These are phyloP conservation scores for Huso huso DNA, from an alignment of 2,797 vertebrate species.

Conservation along the genomic window DNA sequence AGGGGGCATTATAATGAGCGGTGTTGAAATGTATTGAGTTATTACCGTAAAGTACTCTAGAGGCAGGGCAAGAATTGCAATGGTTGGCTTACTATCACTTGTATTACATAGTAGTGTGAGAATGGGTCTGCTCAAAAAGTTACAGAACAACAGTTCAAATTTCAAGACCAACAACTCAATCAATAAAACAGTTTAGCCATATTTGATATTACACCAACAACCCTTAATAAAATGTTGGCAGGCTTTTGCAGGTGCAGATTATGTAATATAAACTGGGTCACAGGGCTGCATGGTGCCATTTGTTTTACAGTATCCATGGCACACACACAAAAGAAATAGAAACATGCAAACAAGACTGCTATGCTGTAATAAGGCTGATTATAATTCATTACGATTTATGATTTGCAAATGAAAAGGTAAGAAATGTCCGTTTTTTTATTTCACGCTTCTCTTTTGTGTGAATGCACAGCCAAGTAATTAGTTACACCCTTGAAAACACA, in stretches of 20 bases:
- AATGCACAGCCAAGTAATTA: conserved; percentile 56
- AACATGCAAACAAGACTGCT: conserved; percentile 30
- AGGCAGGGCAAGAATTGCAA: neutral
- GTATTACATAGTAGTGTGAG: too few relatives aligned
- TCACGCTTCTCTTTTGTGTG: conserved; percentile 42
- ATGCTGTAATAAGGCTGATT: conserved; percentile 37
- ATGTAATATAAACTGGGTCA: conserved; percentile 16
- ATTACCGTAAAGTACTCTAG: neutral
- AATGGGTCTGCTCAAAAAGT: too few relatives aligned
- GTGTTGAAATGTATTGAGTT: neutral
- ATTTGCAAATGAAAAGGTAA: conserved; percentile 39
- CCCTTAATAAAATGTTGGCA: neutral
- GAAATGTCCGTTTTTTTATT: conserved; percentile 39
- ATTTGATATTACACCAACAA: neutral
- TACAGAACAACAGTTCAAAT: too few relatives aligned
- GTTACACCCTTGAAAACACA: conserved; percentile 64
- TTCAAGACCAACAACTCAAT: too few relatives aligned
- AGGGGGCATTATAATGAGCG: neutral
- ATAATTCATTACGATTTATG: conserved; percentile 39
- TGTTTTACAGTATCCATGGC: conserved; percentile 15
- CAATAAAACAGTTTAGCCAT: too few relatives aligned
- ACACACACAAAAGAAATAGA: conserved; percentile 10
- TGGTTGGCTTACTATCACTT: neutral
- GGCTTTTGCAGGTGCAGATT: conserved; percentile 15
- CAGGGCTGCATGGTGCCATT: neutral